Base-by-base conservation (phyloP, 2,888 invertebrate species). In the Mesoligia furuncula region DNA sequence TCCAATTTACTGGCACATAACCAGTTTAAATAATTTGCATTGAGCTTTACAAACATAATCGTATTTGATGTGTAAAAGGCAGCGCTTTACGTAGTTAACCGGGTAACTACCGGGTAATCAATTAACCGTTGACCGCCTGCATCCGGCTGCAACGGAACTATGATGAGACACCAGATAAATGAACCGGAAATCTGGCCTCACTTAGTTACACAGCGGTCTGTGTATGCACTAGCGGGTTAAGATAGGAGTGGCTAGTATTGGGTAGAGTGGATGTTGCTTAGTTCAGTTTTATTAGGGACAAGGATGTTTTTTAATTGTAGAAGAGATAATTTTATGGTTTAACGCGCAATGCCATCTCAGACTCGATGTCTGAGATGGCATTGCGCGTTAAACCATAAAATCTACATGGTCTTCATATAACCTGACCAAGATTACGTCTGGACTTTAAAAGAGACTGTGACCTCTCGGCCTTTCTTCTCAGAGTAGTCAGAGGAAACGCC, bases 51-150 rank as follows among this genome's bases (percentile, higher is more conserved):
- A 75, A 85, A 79, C 79, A 84, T 81, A 87, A 87, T 73, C 77
- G 42, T 81, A 76, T 87, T 87, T 81, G 73, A 59, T 78, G 79
- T 70, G 81, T 81, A 86, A 81, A 82, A 84, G 83, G 81, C 73
- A 73, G 76, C 27, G 78, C 78, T 86, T 79, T 87, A 84, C 88
- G 27, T 59, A 27, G 59, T 59, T 59, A 59, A 59, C 88, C 90
- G 90, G 90, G 90, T 92, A 92, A 92, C 92, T 92, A 89, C 93
- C 94, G 95, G 95, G 95, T 95, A 95, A 95, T 95, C 95, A 96
- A 96, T 96, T 96, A 95, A 93, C 94, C 93, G 94, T 90, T 94
- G 95, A 94, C 95, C 94, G 95, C 93, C 90, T 94, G 94, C 95
- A 94, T 95, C 95, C 96, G 94, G 93, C 90, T 95, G 94, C 94